Conservation (phyloP, 2,888 invertebrate species). For the Pediacus dermestoides region DNA sequence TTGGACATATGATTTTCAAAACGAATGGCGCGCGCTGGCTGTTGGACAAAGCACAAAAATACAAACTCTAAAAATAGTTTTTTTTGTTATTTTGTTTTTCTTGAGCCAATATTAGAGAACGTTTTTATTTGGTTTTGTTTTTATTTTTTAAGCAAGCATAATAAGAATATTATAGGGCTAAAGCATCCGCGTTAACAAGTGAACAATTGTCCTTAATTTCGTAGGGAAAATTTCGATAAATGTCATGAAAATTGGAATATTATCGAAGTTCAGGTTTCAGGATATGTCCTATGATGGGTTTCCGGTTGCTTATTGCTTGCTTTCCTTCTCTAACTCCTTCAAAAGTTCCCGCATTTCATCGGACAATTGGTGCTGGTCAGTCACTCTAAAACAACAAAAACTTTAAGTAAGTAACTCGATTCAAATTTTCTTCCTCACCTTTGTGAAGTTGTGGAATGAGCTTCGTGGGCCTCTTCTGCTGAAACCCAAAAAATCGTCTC, state of each 20-base stretch:
- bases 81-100: no score
- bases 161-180: slow-evolving; percentile 19
- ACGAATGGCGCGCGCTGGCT: no score
- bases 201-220: slow-evolving; percentile 11
- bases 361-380: slow-evolving; percentile 48
- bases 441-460: slow-evolving; percentile 2
- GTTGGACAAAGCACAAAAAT: no score
- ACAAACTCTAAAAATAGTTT: no score
- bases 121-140: background rate
- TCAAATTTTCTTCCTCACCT: background rate
- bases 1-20: no score
- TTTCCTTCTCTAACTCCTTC: slow-evolving; percentile 46
- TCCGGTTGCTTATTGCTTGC: slow-evolving; percentile 43
- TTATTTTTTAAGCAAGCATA: slow-evolving; percentile 4
- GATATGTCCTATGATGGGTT: slow-evolving; percentile 26
- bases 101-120: background rate
- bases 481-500: background rate
- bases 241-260: slow-evolving; percentile 22
- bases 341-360: slow-evolving; percentile 49
- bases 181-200: slow-evolving; percentile 15
- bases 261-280: slow-evolving; percentile 19
- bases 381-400: slow-evolving; percentile 35
- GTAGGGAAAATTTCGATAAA: no score
- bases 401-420: slow-evolving; percentile 4
- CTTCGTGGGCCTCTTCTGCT: background rate